Base-by-base conservation (phyloP, 2,888 invertebrate genomes). In the Melanostoma mellinum region DNA sequence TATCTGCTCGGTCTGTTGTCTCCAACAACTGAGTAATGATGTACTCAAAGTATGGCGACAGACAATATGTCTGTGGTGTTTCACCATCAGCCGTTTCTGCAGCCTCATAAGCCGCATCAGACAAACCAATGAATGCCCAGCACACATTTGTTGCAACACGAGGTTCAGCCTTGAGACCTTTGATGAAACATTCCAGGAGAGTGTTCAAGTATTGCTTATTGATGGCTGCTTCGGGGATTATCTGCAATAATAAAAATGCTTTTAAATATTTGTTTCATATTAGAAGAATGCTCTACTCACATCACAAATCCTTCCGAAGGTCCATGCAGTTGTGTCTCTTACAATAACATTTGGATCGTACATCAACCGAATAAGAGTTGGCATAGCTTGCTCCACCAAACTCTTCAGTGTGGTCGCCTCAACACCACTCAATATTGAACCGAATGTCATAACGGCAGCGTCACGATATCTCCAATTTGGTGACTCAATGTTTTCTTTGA, bases 391-490 rank as follows among this genome's bases (percentile, higher is more conserved):
- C 89, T 98, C 98, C 0, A 99, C 98, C 61, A 99, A 92, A 0
- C 97, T 97, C 90, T 97, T 97, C 71, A 99, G 92, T 2, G 97
- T 97, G 56, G 93, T 94, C 0, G 95, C 93, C 88, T 98, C 97
- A 30, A 99, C 94, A 0, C 99, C 99, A 86, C 98, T 98, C 78
- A 98, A 92, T 86, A 98, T 97, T 2, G 95, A 95, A 88, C 99
- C 99, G 90, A 99, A 99, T 0, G 99, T 98, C 99, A 99, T 99
- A 9, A 99, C 94, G 0, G 99, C 99, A 3, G 99, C 99, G 92
- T 99, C 99, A 82, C 98, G 93, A 89, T 93, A 95, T 85, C 97
- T 93, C 99, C 99, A 99, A 90, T 99, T 97, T 20, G 95, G 94
- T 87, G 95, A 96, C 89, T 96, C 96, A 86, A 99, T 99, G 91